phyloP scores from a whole-genome alignment of 2,113 vertebrate genomes.

The Thalassoma bifasciatum region DNA sequence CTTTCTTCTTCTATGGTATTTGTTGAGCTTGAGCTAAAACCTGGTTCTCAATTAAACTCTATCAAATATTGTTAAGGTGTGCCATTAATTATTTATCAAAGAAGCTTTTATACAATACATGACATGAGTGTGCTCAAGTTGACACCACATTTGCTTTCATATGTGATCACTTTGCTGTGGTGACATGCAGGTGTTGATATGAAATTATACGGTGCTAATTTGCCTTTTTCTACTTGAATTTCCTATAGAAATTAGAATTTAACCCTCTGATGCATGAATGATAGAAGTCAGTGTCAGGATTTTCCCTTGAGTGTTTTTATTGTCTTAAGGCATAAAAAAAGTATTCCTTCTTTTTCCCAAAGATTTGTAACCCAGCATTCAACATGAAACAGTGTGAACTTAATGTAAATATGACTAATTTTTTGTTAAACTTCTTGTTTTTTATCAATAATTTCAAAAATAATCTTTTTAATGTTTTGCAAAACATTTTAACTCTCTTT shows the following conservation, averaged over 20 bases:
- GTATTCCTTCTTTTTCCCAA: no score
- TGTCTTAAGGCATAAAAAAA: no score
- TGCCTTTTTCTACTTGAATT: not conserved
- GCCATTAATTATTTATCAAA: conserved; percentile 46
- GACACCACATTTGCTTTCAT: not conserved
- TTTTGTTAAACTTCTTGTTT: no score
- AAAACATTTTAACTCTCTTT: no score
- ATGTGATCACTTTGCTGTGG: not conserved
- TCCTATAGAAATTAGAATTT: not conserved
- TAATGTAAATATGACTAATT: no score
- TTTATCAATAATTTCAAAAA: no score
- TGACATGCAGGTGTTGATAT: not conserved
- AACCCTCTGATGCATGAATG: no score
- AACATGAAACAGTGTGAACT: no score
- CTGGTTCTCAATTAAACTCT: conserved; percentile 64
- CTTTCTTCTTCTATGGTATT: conserved; percentile 56
- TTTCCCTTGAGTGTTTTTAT: no score
- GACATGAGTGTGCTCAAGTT: not conserved
- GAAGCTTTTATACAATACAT: conserved; percentile 9
- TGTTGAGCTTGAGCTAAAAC: conserved; percentile 61
- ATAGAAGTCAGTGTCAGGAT: no score
- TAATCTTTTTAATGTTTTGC: no score
- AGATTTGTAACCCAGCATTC: no score
- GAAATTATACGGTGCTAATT: conserved; percentile 2
- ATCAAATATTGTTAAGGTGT: conserved; percentile 47